phyloP scores from a whole-genome alignment of 92 coral and sea anemone genomes.

The Chrysogorgia sp. region DNA sequence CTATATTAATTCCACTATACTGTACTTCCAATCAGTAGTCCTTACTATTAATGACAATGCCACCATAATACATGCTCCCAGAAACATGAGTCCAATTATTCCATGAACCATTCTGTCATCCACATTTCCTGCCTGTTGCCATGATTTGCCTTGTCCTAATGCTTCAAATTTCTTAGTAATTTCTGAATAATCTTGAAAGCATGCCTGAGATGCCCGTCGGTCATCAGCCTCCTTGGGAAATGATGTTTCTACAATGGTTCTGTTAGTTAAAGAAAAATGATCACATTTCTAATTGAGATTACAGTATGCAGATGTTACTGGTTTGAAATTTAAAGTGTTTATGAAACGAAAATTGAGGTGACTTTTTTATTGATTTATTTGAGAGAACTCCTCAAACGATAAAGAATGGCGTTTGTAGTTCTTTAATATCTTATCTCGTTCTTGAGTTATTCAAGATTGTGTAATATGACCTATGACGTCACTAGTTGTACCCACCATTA shows the following conservation, averaged over 20 bases:
- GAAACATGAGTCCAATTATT: neutral
- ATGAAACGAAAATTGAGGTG: no score
- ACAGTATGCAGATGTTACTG: neutral
- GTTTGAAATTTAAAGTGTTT: no score
- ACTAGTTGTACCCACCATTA: no score
- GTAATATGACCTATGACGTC: no score
- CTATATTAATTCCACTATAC: no score
- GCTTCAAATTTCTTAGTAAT: conserved; percentile 70
- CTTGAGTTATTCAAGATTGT: no score
- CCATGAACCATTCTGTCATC: conserved; percentile 22
- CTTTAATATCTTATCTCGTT: no score
- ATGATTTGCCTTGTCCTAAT: conserved; percentile 37
- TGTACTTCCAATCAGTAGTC: neutral
- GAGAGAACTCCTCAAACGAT: no score
- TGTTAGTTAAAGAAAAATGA: conserved; percentile 23
- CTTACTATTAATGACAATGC: neutral
- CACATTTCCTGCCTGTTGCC: neutral
- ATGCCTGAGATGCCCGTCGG: conserved; percentile 41
- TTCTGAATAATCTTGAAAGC: conserved; percentile 44
- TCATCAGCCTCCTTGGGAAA: conserved; percentile 64
- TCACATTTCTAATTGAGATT: neutral
- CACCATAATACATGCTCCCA: conserved; percentile 35
- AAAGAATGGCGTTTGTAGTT: no score
- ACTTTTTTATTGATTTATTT: no score
- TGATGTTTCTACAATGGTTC: conserved; percentile 77